Evolutionary conservation across 2,113 vertebrate species (phyloP), one percentile per base, ranked within the genome.

Genomic region (Triplophysa rosa): DNA sequence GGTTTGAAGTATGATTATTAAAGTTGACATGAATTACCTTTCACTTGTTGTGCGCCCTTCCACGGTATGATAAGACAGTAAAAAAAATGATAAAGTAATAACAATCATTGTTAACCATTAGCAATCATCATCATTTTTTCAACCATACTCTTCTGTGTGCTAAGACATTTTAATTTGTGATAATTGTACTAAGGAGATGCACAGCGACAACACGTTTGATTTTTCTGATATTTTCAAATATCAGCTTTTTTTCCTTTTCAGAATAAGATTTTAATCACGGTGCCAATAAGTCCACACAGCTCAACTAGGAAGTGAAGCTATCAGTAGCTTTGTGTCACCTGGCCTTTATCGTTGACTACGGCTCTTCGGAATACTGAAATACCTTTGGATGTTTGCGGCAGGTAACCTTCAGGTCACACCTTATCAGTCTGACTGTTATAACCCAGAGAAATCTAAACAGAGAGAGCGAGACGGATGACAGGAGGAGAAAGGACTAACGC

Each of bases 391-490:
- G 74, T 77, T 65, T 52, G 19, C 1, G 24, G 21, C 58, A 63
- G 58, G 40, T 45, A 56, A 74, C 71, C 71, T 62, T 65, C 24
- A 26, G 73, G 73, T 65, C 73, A 76, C 40, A 16, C 42, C 1
- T 76, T 49, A 77, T 77, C 74, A 77, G 74, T 77, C 62, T 52
- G n/a, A 52, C 16, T 64, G 61, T 76, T 52, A 52, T 11, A 65
- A 77, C 24, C n/a, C 14, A 19, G 12, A 52, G 58, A 63, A 47
- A 63, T 74, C 71, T 62, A 47, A 74, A 74, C 37, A 29, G 14
- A 62, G 56, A 24, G 26, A 40, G 54, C 3, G 54, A 21, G 26
- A 77, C 61, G 61, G 61, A 76, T 76, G 73, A 64, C 73, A 76
- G 42, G 26, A 66, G 74, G 4, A 77, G 45, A 64, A 62, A 54